Evolutionary conservation across 2,113 vertebrate genomes (phyloP).

Genomic region (Ochotona curzoniae): DNA sequence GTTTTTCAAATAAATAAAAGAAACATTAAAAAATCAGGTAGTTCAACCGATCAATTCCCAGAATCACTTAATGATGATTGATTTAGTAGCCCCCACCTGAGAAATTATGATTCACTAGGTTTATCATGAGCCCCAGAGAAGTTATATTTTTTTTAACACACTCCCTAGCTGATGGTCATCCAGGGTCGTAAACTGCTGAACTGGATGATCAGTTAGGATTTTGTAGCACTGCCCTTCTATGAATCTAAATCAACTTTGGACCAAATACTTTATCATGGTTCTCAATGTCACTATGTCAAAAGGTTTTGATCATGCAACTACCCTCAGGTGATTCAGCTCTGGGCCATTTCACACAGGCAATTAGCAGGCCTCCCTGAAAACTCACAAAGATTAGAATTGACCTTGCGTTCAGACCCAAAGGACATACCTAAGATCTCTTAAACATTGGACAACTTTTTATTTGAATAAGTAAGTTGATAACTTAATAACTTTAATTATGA

Average conservation of each 20-base stretch:
- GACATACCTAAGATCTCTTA: conserved; percentile 23
- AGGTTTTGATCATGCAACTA: conserved; percentile 16
- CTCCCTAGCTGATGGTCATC: conserved; percentile 2
- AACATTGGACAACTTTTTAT: conserved; percentile 32
- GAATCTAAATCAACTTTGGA: conserved; percentile 43
- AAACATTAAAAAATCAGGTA: background rate
- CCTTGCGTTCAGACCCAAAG: background rate
- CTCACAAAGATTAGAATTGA: conserved; percentile 32
- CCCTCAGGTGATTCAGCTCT: conserved; percentile 27
- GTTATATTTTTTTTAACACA: conserved; percentile 58
- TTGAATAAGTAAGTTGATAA: conserved; percentile 61
- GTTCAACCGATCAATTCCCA: conserved; percentile 36
- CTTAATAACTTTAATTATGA: conserved; percentile 51
- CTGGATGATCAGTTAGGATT: background rate
- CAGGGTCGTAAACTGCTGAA: background rate
- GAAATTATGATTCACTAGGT: conserved; percentile 27
- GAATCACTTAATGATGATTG: conserved; percentile 26
- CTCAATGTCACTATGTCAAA: conserved; percentile 44
- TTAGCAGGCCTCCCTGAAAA: conserved; percentile 22
- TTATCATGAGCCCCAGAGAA: conserved; percentile 5
- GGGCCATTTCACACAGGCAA: conserved; percentile 37
- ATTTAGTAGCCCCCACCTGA: background rate
- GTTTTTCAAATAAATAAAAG: no score
- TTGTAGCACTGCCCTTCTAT: background rate
- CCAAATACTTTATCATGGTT: conserved; percentile 29